These are phyloP conservation scores for Agrochola litura DNA, from an alignment of 2,888 invertebrate genomes.

Conservation along the genomic window DNA sequence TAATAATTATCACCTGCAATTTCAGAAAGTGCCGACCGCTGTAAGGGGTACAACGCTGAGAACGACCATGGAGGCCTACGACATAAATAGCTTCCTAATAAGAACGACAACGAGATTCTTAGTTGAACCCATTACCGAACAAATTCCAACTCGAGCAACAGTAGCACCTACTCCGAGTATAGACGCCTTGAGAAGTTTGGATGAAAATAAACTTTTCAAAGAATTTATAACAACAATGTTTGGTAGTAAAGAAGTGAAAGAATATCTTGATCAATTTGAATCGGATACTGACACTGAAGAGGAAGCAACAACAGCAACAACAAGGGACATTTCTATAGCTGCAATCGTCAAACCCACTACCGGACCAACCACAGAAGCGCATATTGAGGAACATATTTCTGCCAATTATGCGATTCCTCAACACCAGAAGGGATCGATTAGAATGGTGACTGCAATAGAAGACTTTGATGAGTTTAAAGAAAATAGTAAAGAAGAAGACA, in stretches of 20 bases:
- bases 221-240: conserved; percentile 77
- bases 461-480: conserved; percentile 27
- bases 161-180: not conserved
- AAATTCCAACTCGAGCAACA: no score
- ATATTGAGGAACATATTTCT: not conserved
- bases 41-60: conserved; percentile 66
- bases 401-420: not conserved
- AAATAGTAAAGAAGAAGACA: conserved; percentile 13
- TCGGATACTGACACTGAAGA: conserved; percentile 13
- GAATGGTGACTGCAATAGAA: conserved; percentile 41
- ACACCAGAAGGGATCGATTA: not conserved
- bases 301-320: conserved; percentile 5
- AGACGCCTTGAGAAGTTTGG: conserved; percentile 65
- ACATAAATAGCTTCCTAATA: not conserved
- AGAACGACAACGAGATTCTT: not conserved
- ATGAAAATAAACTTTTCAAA: conserved; percentile 71
- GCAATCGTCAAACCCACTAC: not conserved
- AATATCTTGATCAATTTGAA: conserved; percentile 54
- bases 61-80: no score
- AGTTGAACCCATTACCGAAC: not conserved
- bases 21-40: conserved; percentile 71
- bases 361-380: not conserved
- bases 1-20: conserved; percentile 20
- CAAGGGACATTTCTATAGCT: not conserved
- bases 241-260: conserved; percentile 70